phyloP scores from a whole-genome alignment of 2,888 invertebrate species.

The Oligia strigilis region DNA sequence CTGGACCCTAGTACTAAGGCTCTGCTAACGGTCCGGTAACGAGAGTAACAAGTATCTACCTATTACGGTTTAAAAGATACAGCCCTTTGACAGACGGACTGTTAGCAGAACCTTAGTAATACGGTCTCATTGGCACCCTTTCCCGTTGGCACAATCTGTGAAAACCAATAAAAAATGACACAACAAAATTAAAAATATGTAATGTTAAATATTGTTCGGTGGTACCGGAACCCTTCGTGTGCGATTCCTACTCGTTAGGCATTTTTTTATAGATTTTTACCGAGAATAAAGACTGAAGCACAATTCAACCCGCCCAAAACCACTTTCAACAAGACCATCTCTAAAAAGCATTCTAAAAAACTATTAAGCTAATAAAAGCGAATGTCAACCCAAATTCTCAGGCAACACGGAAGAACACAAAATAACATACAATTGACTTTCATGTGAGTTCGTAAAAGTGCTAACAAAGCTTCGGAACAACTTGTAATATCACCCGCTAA shows the following conservation, averaged over 20 bases:
- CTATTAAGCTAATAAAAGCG: slow-evolving; percentile 35
- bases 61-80: no score
- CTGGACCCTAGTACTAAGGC: no score
- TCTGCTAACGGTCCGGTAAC: no score
- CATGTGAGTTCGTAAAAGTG: slow-evolving; percentile 79
- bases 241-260: no score
- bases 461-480: slow-evolving; percentile 82
- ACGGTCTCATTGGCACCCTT: no score
- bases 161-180: not conserved
- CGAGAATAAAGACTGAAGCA: not conserved
- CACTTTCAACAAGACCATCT: not conserved
- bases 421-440: slow-evolving; percentile 63
- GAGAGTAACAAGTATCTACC: no score
- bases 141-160: no score
- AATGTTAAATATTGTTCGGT: no score
- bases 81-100: no score
- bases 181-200: no score
- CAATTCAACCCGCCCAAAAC: not conserved
- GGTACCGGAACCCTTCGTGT: no score
- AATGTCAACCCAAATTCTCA: slow-evolving; percentile 56
- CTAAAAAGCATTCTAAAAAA: slow-evolving; percentile 8
- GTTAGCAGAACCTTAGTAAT: no score
- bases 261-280: not conserved
- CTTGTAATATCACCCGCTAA: slow-evolving; percentile 79
- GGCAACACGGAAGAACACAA: slow-evolving; percentile 59